Conservation (phyloP, 2,113 vertebrate species). For the Empidonax alnorum region DNA sequence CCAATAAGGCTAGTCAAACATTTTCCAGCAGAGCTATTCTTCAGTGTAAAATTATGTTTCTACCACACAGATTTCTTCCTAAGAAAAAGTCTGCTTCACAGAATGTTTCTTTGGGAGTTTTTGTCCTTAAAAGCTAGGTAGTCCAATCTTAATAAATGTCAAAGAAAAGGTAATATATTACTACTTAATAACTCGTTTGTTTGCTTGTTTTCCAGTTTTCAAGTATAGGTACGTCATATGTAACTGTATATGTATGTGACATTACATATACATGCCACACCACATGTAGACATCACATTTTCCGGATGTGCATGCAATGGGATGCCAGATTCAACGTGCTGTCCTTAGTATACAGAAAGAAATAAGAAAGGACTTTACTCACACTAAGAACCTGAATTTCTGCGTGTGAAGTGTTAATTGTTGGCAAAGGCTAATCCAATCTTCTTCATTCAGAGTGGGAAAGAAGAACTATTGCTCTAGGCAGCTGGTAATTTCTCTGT, state of each 20-base stretch:
- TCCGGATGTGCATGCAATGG: background rate
- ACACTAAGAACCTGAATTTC: background rate
- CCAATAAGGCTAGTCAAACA: background rate
- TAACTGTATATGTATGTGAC: background rate
- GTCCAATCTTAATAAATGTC: background rate
- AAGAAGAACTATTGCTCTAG: background rate
- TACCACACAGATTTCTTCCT: background rate
- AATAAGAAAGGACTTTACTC: background rate
- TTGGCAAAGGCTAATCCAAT: background rate
- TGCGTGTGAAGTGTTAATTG: background rate
- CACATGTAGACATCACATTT: background rate
- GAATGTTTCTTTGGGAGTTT: background rate
- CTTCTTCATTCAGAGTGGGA: background rate
- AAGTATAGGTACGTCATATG: fast-evolving
- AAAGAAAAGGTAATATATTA: background rate
- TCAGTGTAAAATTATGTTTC: background rate
- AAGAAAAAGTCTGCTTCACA: background rate
- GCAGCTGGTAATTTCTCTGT: background rate
- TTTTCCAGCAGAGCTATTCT: background rate
- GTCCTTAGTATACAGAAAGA: background rate
- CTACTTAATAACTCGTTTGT: background rate
- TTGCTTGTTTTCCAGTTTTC: background rate
- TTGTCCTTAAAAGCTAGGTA: background rate
- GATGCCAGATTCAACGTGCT: background rate
- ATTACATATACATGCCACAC: background rate